Conservation (phyloP, 2,797 vertebrate genomes). For the Danio choprae region DNA sequence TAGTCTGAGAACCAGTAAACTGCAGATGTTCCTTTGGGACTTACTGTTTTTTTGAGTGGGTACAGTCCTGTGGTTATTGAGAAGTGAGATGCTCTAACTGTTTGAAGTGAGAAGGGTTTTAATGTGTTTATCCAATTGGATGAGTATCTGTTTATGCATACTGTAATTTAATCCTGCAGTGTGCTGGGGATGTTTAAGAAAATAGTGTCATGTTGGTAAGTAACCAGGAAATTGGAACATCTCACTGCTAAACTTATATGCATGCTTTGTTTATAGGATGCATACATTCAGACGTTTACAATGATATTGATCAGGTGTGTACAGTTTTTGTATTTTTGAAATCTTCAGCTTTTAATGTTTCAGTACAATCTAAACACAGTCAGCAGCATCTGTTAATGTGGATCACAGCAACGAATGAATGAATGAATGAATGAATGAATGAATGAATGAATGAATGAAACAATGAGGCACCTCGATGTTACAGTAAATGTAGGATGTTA, state of each 20-base stretch:
- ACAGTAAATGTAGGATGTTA: too few relatives aligned
- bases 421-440: too few relatives aligned
- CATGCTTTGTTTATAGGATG: background rate
- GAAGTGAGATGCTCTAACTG: conserved; percentile 47
- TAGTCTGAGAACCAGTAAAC: conserved; percentile 60
- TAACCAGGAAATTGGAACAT: background rate
- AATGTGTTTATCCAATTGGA: conserved; percentile 49
- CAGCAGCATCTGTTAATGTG: too few relatives aligned
- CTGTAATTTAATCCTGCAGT: conserved; percentile 2
- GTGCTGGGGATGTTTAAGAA: background rate
- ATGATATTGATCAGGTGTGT: background rate
- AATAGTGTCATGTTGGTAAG: background rate
- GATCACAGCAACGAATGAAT: too few relatives aligned
- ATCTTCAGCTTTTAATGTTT: too few relatives aligned
- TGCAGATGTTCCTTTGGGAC: conserved; percentile 56
- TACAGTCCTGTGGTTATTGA: conserved; percentile 60
- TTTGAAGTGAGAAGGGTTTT: conserved; percentile 48
- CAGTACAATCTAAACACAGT: too few relatives aligned
- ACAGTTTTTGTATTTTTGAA: too few relatives aligned
- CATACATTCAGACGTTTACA: background rate
- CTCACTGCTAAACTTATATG: background rate
- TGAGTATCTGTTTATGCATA: background rate
- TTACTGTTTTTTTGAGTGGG: conserved; percentile 60
- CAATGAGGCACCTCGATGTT: too few relatives aligned
- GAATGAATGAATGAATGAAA: too few relatives aligned